Conservation (phyloP, 2,888 invertebrate genomes). For the Lasiommata megera region DNA sequence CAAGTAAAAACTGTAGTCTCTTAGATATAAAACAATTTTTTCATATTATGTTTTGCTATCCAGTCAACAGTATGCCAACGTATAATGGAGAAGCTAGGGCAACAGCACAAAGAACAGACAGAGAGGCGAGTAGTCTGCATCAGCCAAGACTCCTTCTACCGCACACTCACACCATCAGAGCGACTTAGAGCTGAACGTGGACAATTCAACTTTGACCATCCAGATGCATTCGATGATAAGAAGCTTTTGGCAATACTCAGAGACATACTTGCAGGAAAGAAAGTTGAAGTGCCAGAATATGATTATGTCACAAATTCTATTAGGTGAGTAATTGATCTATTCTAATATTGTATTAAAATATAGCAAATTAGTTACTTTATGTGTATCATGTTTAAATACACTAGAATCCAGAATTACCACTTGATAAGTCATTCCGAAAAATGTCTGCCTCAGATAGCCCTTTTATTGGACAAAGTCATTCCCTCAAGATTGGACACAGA, state of each 20-base stretch:
- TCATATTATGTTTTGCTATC: too few relatives aligned
- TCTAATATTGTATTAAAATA: neutral
- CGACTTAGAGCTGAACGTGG: slow-evolving; percentile 92
- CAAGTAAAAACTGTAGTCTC: too few relatives aligned
- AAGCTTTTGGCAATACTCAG: slow-evolving; percentile 90
- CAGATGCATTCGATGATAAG: slow-evolving; percentile 97
- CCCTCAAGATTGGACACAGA: too few relatives aligned
- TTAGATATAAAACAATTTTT: too few relatives aligned
- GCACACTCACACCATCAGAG: slow-evolving; percentile 90
- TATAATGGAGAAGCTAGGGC: slow-evolving; percentile 97
- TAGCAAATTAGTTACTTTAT: too few relatives aligned
- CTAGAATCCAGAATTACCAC: too few relatives aligned
- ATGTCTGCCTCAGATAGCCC: too few relatives aligned
- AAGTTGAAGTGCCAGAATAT: slow-evolving; percentile 95
- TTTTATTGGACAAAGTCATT: too few relatives aligned
- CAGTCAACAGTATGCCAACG: slow-evolving; percentile 98
- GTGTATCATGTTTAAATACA: too few relatives aligned
- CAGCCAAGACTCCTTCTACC: slow-evolving; percentile 98
- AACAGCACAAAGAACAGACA: slow-evolving; percentile 93
- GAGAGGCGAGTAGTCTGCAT: slow-evolving; percentile 96
- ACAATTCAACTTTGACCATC: slow-evolving; percentile 99
- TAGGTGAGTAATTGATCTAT: slow-evolving; percentile 81
- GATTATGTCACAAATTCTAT: slow-evolving; percentile 94
- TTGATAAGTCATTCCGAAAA: too few relatives aligned
- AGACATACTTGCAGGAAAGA: slow-evolving; percentile 91